Percentiles rank a stretch among this genome's conserved stretches.
Evolutionary conservation across 2,113 vertebrate species (phyloP).

Genomic region (Gnathonemus longibarbis): DNA sequence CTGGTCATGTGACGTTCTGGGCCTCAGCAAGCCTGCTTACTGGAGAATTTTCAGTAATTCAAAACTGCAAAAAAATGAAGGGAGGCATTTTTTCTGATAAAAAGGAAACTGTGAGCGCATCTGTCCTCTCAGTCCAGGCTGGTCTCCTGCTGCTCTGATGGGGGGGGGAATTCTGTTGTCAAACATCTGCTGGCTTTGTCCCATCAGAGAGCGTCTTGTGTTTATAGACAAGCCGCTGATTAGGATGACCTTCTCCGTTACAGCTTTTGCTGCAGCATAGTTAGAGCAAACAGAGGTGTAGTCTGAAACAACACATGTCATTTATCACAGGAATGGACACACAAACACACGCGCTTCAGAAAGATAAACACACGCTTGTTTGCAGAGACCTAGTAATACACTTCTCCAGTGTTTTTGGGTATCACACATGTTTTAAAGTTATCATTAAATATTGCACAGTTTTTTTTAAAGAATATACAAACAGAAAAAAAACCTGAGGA

Average conservation of each 20-base stretch:
- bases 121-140: not conserved
- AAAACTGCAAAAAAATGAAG: not conserved
- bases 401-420: not conserved
- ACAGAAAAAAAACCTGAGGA: not conserved
- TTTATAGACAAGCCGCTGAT: conserved; percentile 11
- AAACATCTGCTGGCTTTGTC: conserved; percentile 1
- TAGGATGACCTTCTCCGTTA: not conserved
- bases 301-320: not conserved
- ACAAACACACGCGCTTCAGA: not conserved
- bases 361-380: not conserved
- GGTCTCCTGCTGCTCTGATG: not conserved
- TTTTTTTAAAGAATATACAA: not conserved
- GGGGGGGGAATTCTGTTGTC: not conserved
- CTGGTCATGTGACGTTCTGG: not conserved
- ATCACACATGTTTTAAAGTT: not conserved
- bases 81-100: not conserved
- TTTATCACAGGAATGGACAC: conserved; percentile 9
- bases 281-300: conserved; percentile 14
- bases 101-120: not conserved
- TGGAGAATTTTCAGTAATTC: not conserved
- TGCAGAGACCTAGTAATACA: not conserved
- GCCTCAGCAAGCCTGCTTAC: not conserved
- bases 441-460: not conserved
- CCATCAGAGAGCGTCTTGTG: conserved; percentile 11
- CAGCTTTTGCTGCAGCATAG: not conserved